Base-by-base conservation (phyloP, 2,888 invertebrate species). In the Drosophila austrosaltans region DNA sequence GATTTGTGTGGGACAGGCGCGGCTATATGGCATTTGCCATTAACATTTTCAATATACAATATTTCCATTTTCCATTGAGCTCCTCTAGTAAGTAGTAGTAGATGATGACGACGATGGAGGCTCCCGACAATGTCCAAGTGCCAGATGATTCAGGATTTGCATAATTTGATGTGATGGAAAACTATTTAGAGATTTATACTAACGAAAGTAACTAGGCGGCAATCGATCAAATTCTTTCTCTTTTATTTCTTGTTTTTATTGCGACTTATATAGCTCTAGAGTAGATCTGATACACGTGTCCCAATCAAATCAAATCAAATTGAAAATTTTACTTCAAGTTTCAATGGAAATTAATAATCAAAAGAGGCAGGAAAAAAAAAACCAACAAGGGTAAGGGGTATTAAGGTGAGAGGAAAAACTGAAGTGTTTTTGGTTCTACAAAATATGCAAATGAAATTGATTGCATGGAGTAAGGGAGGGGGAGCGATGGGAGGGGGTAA, bases 221-320 rank as follows among this genome's bases (percentile, higher is more conserved):
- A 36, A 2, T 22, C n/a, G 20, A 20, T 25, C 5, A 53, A 53
- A 4, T 53, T 25, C 7, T 16, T 32, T 6, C 12, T 6, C 3
- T 1, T 22, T 12, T 10, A 56, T 16, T 54, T 16, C 16, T 8
- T 36, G 36, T 36, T 36, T 36, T 36, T 36, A 36, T 36, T 36
- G 36, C 3, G 36, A 36, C 36, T 36, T 56, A 36, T 36, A 16
- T 25, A n/a, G 12, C 64, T 42, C 32, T 63, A 25, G 25, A 57
- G 3, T 6, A 68, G 73, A 83, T 78, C 75, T 75, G 72, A 20
- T 60, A 81, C 81, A 84, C 81, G 82, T 84, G 84, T 56, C 82
- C 5, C 5, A 28, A 58, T 71, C 66, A 67, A 75, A 80, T 79
- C 72, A 79, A 81, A 74, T 72, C 28, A 28, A 56, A 56, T 56